Conservation (phyloP, 2,797 vertebrate species). For the Phalanger gymnotis region DNA sequence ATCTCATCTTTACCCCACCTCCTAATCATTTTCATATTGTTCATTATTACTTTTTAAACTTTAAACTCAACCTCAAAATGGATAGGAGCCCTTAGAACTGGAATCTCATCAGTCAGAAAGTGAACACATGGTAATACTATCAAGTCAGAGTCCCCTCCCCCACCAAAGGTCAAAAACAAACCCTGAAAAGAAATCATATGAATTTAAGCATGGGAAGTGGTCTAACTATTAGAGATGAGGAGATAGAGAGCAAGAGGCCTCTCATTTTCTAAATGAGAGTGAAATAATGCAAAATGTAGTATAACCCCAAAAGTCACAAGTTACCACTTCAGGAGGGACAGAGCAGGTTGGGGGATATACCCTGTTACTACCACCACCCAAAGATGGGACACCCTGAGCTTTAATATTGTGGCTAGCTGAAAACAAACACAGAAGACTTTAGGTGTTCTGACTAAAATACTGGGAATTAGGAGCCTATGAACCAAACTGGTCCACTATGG, state of each 20-base stretch:
- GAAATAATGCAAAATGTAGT: not conserved
- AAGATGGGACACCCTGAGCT: not conserved
- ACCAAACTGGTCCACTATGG: not conserved
- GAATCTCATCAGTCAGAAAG: not conserved
- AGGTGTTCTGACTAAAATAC: constrained; percentile 1
- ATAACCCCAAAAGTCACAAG: not conserved
- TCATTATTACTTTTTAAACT: not conserved
- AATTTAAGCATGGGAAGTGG: not conserved
- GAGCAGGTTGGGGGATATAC: not conserved
- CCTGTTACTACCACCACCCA: not conserved
- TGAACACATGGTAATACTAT: not conserved
- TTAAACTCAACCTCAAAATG: not conserved
- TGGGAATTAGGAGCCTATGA: not conserved
- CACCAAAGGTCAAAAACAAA: not conserved
- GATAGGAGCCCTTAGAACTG: not conserved
- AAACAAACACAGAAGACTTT: not conserved
- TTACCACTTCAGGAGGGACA: not conserved
- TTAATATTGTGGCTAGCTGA: not conserved
- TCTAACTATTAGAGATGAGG: not conserved
- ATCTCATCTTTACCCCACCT: not conserved
- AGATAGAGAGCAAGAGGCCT: not conserved
- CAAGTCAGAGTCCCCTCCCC: not conserved
- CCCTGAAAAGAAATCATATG: not conserved
- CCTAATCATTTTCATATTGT: not conserved
- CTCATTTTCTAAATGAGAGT: not conserved